Evolutionary conservation across 2,113 vertebrate species (phyloP).

Genomic region (Cynoglossus semilaevis): DNA sequence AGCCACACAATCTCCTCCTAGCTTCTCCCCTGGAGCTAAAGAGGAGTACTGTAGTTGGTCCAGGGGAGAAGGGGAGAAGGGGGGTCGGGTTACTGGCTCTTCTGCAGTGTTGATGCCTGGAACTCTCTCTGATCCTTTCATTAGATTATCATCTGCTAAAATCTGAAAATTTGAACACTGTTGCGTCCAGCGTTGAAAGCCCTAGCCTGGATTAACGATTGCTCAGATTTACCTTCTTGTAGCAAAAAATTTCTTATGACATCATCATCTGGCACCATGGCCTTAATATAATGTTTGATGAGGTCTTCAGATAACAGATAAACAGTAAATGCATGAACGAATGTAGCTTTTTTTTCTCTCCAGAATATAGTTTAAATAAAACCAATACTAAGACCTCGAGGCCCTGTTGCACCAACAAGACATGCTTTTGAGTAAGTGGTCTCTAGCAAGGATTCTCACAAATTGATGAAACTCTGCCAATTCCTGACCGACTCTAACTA

Average conservation of each 20-base stretch:
- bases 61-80: constrained; percentile 24
- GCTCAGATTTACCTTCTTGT: constrained; percentile 69
- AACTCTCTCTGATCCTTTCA: constrained; percentile 44
- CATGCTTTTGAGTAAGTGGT: no score
- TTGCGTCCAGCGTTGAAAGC: constrained; percentile 56
- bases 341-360: neutral
- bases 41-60: constrained; percentile 32
- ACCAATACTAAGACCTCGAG: no score
- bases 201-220: constrained; percentile 43
- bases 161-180: constrained; percentile 43
- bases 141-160: constrained; percentile 65
- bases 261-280: constrained; percentile 57
- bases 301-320: constrained; percentile 31
- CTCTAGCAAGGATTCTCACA: no score
- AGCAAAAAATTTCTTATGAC: constrained; percentile 72
- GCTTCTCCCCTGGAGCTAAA: constrained; percentile 49
- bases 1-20: constrained; percentile 45
- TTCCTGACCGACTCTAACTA: no score
- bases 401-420: no score
- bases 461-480: no score
- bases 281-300: constrained; percentile 37
- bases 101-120: constrained; percentile 26
- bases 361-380: no score
- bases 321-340: constrained; percentile 21
- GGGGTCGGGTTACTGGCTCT: constrained; percentile 24